Base-by-base conservation (phyloP, 2,797 vertebrate species). In the Sandelia bainsii region DNA sequence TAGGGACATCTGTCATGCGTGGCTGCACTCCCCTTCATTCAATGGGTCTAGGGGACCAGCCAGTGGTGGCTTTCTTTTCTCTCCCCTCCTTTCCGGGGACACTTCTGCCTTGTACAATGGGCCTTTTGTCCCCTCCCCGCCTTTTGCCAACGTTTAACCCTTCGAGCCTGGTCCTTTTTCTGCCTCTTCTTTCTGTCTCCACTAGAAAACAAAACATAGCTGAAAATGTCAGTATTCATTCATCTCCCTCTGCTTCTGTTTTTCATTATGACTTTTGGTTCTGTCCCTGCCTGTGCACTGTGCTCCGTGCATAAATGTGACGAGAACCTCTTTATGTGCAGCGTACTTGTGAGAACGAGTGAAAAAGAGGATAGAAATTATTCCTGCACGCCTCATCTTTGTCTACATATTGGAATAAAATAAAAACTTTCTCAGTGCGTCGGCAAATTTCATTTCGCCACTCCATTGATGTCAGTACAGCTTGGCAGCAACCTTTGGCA, bases 1-100 rank as follows among this genome's bases (percentile, higher is more conserved):
- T 76, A 54, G 70, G 91, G 93, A 93, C 94, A 95, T 95, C 94
- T 95, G 94, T 95, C 94, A 94, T 94, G 94, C 93, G 90, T 94
- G 93, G 94, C 92, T 94, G 93, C 93, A 91, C 93, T 94, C 91
- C 89, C 88, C 88, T 93, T 88, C 63, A 58, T 89, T 90, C 94
- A 95, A 95, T 93, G 82, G 91, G 85, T 85, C 86, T 61, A 82
- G 90, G 92, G 91, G 90, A 92, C 87, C 81, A 77, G 90, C 86
- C 90, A 94, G 90, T 89, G 89, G 92, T 93, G 91, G 92, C 91
- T 94, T 95, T 95, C 93, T 94, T 93, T 91, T 91, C 85, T 86
- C 82, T 92, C 89, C 84, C 91, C 92, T 94, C 91, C 93, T 93
- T 94, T 94, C 92, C 89, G 88, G 93, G 92, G 93, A 94, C 91